Evolutionary conservation across 2,113 vertebrate genomes (phyloP).

Genomic region (Mobula birostris): DNA sequence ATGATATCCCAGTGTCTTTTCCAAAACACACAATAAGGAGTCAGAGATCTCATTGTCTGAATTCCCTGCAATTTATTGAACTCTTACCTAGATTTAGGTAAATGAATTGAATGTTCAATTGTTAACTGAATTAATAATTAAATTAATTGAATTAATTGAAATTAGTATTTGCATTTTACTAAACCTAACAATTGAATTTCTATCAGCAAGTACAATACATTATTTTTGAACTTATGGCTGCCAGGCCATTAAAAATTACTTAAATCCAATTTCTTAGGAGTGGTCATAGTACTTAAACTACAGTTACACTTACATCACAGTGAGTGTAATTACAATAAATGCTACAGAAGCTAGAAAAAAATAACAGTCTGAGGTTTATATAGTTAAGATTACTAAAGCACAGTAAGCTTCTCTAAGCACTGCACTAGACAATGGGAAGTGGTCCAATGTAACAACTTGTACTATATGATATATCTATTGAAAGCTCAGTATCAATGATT

Average conservation of each 20-base stretch:
- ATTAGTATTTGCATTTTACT: neutral
- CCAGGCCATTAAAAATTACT: neutral
- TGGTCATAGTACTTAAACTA: neutral
- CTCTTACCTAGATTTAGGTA: neutral
- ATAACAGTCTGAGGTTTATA: neutral
- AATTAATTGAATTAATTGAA: no score
- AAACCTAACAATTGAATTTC: neutral
- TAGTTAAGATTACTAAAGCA: neutral
- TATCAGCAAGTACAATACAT: neutral
- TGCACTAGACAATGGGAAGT: neutral
- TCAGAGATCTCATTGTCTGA: neutral
- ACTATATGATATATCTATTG: neutral
- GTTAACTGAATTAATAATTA: no score
- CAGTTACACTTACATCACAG: no score
- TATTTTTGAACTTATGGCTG: neutral
- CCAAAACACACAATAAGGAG: neutral
- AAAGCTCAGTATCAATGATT: neutral
- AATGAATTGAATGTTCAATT: neutral
- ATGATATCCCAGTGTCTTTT: neutral
- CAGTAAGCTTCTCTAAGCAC: neutral
- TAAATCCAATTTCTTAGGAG: neutral
- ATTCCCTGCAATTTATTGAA: neutral
- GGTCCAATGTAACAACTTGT: neutral
- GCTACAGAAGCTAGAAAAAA: neutral
- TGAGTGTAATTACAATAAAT: constrained; percentile 18